Conservation (phyloP, 1,140 invertebrate species). For the Psix sp. region DNA sequence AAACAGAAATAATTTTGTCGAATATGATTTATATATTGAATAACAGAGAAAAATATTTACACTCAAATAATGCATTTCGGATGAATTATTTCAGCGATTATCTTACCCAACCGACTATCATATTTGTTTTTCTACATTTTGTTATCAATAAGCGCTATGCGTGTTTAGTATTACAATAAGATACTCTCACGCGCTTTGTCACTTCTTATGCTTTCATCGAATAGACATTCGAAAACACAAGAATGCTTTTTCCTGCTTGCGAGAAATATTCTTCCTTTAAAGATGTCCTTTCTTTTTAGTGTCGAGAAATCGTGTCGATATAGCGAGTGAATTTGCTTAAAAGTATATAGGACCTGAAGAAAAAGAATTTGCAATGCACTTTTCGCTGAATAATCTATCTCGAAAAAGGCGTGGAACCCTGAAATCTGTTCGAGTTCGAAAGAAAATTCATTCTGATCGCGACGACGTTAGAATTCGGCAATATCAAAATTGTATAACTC, state of each 20-base stretch:
- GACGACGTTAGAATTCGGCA: conserved; percentile 33
- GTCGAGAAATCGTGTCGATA: conserved; percentile 54
- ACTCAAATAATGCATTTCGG: not conserved
- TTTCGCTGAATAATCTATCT: conserved; percentile 60
- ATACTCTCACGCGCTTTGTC: conserved; percentile 53
- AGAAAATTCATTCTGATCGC: conserved; percentile 59
- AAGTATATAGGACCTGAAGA: conserved; percentile 57
- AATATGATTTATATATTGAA: no score
- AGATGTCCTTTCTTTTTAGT: conserved; percentile 61
- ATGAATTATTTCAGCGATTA: not conserved
- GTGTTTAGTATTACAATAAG: conserved; percentile 39
- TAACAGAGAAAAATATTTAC: no score
- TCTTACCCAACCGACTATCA: no score
- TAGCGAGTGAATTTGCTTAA: conserved; percentile 62
- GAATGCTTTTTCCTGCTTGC: conserved; percentile 55
- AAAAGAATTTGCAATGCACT: conserved; percentile 60
- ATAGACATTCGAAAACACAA: conserved; percentile 59
- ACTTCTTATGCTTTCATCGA: conserved; percentile 47
- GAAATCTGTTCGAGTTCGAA: conserved; percentile 54
- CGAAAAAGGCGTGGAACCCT: conserved; percentile 51
- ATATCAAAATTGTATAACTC: conserved; percentile 52
- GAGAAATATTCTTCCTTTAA: conserved; percentile 58
- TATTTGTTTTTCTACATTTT: no score
- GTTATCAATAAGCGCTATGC: conserved; percentile 39
- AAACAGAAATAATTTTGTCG: no score